Base-by-base conservation (phyloP, 1,140 invertebrate species). In the Hesperophylax magnus region DNA sequence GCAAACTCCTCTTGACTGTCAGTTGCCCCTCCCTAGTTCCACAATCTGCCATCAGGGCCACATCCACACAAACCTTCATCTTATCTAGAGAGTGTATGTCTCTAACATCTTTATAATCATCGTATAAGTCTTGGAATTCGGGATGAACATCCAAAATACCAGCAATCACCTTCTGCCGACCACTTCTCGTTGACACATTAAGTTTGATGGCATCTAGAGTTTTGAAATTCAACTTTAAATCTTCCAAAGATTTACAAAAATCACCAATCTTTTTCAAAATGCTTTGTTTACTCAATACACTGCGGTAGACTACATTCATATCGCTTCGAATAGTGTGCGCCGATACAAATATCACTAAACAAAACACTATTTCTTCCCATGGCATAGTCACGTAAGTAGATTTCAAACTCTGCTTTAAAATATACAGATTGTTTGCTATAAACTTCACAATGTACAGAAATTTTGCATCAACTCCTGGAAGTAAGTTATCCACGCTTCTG, bases 351-450 rank as follows among this genome's bases (percentile, higher is more conserved):
- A 34, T 31, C 24, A 18, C 34, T 22, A 67, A 31, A 20, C 63
- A 67, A 31, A 67, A 67, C 24, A 39, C 18, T n/a, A 67, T 5
- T 31, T 67, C 63, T 17, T 67, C 63, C 63, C 63, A 67, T 8
- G 63, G 63, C 14, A 47, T 24, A 20, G 63, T 58, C n/a, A 22
- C 22, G 11, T 58, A 58, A 0, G 56, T 58, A 18, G 56, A 18
- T 22, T 58, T 58, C 5, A 58, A 22, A 18, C 22, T 18, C n/a
- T 58, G 56, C 22, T 58, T 58, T 18, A 58, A 22, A 22, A 58
- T 58, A 58, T 58, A 58, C 56, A 58, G n/a, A 22, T 58, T 58
- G n/a, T 22, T 58, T 18, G 56, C 56, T 18, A 22, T 22, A 18
- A 22, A 18, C 56, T 58, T 22, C n/a, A 22, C 56, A 18, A 18